These are phyloP conservation scores for Dipodomys merriami DNA, from an alignment of 2,113 vertebrate species.

Conservation along the genomic window DNA sequence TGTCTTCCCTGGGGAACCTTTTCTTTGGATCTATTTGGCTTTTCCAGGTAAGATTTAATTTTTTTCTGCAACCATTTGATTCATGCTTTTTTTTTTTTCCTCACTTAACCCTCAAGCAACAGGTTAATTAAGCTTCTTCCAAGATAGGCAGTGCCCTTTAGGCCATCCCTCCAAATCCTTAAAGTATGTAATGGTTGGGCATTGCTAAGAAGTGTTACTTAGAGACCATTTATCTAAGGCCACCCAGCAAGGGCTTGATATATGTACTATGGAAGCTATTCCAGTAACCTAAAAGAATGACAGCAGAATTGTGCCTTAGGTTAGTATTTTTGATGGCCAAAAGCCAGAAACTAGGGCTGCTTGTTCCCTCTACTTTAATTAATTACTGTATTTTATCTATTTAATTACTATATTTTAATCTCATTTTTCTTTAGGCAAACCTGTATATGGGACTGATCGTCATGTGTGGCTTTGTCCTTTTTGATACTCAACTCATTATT, in stretches of 20 bases:
- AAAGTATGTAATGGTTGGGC: neutral
- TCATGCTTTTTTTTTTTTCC: neutral
- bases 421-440: conserved; percentile 87
- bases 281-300: neutral
- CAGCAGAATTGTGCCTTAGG: neutral
- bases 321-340: neutral
- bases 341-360: neutral
- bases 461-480: conserved; percentile 98
- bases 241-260: neutral
- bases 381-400: neutral
- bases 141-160: neutral
- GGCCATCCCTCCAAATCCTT: neutral
- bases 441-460: conserved; percentile 94
- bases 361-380: neutral
- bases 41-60: conserved; percentile 89
- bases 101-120: conserved; percentile 12
- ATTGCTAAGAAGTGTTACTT: conserved; percentile 10
- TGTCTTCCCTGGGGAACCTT: conserved; percentile 92
- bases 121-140: neutral
- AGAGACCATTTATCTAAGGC: conserved; percentile 30
- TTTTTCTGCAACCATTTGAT: neutral
- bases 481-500: conserved; percentile 98
- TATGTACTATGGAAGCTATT: neutral
- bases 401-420: neutral
- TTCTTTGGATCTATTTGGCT: conserved; percentile 92